phyloP scores from a whole-genome alignment of 2,113 vertebrate genomes.

The Chrysemys picta region DNA sequence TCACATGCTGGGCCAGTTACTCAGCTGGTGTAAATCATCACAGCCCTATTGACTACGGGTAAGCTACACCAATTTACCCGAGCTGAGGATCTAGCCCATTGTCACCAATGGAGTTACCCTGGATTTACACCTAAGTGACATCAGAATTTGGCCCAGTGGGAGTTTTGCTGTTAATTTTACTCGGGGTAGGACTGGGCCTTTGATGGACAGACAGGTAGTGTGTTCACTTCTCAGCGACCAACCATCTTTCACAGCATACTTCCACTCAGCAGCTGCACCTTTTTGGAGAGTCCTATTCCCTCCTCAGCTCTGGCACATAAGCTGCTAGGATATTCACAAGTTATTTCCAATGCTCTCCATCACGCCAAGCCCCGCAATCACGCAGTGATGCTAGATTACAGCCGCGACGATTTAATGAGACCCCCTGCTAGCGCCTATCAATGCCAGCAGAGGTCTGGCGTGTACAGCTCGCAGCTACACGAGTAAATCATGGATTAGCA shows the following conservation, averaged over 20 bases:
- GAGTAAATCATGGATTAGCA: not conserved
- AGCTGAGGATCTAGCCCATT: not conserved
- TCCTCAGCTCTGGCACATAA: not conserved
- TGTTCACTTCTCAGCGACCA: not conserved
- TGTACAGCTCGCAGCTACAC: not conserved
- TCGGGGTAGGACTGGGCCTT: not conserved
- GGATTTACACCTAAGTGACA: not conserved
- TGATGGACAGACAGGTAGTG: not conserved
- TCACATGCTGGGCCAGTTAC: not conserved
- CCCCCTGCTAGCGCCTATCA: not conserved
- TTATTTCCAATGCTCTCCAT: not conserved
- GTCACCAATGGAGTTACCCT: not conserved
- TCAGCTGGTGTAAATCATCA: not conserved
- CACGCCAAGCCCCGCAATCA: rapidly evolving
- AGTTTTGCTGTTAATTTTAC: not conserved
- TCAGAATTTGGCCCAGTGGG: not conserved
- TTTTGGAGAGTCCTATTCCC: not conserved
- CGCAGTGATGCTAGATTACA: rapidly evolving
- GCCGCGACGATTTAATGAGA: not conserved
- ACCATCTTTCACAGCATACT: not conserved
- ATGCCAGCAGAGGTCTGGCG: not conserved
- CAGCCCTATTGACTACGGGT: not conserved
- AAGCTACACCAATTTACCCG: not conserved
- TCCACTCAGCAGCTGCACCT: not conserved
- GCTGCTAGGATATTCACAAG: not conserved